These are phyloP conservation scores for Ictalurus punctatus DNA, from an alignment of 2,113 vertebrate genomes.

Conservation along the genomic window DNA sequence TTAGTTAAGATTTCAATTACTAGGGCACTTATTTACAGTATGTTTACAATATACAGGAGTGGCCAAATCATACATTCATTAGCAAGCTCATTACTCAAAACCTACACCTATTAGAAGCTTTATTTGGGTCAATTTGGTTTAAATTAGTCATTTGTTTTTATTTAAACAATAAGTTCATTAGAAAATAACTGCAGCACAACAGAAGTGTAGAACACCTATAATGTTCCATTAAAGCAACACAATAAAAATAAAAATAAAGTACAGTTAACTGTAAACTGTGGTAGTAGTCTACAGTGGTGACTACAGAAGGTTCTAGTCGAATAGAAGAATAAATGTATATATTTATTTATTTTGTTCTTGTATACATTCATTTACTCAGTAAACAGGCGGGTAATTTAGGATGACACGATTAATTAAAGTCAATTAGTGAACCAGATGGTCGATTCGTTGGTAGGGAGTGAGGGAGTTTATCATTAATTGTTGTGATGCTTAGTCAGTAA, in stretches of 20 bases:
- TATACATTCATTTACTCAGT: constrained; percentile 59
- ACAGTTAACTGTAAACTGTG: background rate
- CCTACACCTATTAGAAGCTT: background rate
- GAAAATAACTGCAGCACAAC: background rate
- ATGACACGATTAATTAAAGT: constrained; percentile 75
- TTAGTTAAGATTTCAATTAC: background rate
- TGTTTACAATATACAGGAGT: background rate
- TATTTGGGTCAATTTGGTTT: background rate
- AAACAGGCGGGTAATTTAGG: constrained; percentile 69
- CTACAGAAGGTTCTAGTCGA: too few relatives aligned
- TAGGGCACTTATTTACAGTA: background rate
- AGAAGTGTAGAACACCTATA: background rate
- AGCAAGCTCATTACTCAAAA: background rate
- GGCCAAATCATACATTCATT: background rate
- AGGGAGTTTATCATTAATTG: constrained; percentile 65
- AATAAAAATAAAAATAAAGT: background rate
- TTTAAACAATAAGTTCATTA: too few relatives aligned
- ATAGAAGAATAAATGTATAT: too few relatives aligned
- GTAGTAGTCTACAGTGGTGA: too few relatives aligned
- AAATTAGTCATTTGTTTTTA: background rate
- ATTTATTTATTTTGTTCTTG: constrained; percentile 46
- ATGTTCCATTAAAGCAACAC: background rate
- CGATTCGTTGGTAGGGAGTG: constrained; percentile 57
- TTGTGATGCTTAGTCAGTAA: constrained; percentile 46
- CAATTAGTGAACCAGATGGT: constrained; percentile 77